Conservation (phyloP, 2,113 vertebrate species). For the Eptesicus fuscus region DNA sequence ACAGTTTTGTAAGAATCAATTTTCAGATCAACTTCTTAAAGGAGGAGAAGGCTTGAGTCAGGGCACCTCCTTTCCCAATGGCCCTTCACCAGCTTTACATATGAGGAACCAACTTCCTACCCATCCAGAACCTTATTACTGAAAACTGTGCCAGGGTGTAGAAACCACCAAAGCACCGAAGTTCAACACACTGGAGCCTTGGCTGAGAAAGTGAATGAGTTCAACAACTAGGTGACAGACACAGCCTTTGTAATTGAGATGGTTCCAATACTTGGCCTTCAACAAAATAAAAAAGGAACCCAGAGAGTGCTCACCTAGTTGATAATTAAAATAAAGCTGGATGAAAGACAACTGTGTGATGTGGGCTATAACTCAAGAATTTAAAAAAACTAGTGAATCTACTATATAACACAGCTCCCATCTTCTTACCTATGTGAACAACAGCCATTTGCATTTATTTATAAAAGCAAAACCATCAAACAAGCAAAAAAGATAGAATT, state of each 20-base stretch:
- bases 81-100: neutral
- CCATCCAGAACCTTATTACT: neutral
- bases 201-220: neutral
- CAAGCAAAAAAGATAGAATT: neutral
- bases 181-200: neutral
- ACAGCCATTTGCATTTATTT: neutral
- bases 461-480: conserved; percentile 6
- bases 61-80: neutral
- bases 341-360: neutral
- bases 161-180: neutral
- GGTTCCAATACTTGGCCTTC: neutral
- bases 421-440: neutral
- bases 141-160: neutral
- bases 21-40: neutral
- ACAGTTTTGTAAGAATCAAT: neutral
- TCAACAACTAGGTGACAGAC: neutral
- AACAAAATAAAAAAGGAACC: neutral
- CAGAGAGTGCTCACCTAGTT: neutral
- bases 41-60: neutral
- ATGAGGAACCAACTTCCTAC: neutral
- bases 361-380: neutral
- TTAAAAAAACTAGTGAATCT: neutral
- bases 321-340: neutral
- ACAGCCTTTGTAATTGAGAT: neutral
- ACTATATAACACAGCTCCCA: neutral